Percentiles rank a stretch among this genome's conserved stretches.
Evolutionary conservation across 30 jellyfish, hydroid and myxozoan genomes (phyloP).

Genomic region (Aurelia aurita): DNA sequence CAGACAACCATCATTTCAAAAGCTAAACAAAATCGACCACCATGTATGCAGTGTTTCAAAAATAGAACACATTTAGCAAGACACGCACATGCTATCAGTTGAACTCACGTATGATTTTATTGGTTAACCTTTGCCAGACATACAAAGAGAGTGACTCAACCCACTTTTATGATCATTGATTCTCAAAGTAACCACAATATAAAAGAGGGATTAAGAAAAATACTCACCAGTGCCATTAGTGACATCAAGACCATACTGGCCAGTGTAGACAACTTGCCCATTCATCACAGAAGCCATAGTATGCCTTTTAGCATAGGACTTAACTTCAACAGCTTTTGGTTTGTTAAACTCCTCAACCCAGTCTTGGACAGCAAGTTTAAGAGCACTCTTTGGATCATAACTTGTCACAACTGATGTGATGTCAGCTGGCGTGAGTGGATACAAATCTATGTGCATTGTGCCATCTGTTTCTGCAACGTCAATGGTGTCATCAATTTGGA

Average conservation of each 20-base stretch:
- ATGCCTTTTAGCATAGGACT: conserved; percentile 91
- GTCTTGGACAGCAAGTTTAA: conserved; percentile 78
- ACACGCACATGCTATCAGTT: too few species aligned
- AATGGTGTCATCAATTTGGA: conserved; percentile 76
- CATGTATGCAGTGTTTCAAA: too few species aligned
- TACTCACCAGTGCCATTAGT: conserved; percentile 72
- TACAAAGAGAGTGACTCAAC: too few species aligned
- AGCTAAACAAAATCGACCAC: too few species aligned
- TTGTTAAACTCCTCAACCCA: conserved; percentile 79
- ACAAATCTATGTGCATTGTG: conserved; percentile 86
- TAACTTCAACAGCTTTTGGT: conserved; percentile 76
- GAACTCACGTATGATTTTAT: too few species aligned
- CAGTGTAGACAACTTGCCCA: conserved; percentile 92
- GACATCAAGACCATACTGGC: conserved; percentile 82
- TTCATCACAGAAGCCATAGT: conserved; percentile 61
- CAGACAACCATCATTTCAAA: too few species aligned
- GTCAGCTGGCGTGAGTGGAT: conserved; percentile 95
- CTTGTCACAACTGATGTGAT: conserved; percentile 77
- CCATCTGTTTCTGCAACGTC: conserved; percentile 72
- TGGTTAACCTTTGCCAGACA: too few species aligned
- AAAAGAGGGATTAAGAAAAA: not conserved
- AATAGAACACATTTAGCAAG: too few species aligned
- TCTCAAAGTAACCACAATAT: not conserved
- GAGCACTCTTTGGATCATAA: conserved; percentile 83
- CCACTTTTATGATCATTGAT: not conserved